These are phyloP conservation scores for Anas bernieri DNA, from an alignment of 2,797 vertebrate genomes.

Conservation along the genomic window DNA sequence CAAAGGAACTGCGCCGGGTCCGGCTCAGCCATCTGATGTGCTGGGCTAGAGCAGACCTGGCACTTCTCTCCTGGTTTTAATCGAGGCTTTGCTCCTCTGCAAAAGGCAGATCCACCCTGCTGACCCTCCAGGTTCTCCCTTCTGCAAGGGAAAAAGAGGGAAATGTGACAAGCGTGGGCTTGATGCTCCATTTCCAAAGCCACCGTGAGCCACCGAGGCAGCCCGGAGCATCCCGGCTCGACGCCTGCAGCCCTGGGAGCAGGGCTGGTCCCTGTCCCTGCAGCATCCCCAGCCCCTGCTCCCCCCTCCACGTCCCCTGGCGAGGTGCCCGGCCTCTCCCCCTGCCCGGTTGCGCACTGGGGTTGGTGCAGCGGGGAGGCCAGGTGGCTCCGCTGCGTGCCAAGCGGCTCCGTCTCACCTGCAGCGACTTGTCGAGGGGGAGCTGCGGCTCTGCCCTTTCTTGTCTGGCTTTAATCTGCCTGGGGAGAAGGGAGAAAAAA, in stretches of 20 bases:
- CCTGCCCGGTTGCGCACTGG: not conserved
- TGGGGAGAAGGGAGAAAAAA: conserved; percentile 16
- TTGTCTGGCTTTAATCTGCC: conserved; percentile 50
- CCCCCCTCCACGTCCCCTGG: not conserved
- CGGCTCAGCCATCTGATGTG: accelerated
- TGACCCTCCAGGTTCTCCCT: not conserved
- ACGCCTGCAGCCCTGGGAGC: not conserved
- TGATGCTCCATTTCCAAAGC: not conserved
- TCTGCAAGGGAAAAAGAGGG: not conserved
- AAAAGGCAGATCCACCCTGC: not conserved
- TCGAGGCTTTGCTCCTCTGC: not conserved
- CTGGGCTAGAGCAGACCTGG: not conserved
- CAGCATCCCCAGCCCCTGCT: not conserved
- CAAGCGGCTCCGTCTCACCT: conserved; percentile 58
- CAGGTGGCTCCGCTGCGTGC: conserved; percentile 64
- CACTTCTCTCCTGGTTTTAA: not conserved
- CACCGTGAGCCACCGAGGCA: not conserved
- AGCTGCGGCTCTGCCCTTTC: conserved; percentile 54
- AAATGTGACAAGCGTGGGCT: not conserved
- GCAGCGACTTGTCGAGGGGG: conserved; percentile 62
- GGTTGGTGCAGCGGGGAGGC: not conserved
- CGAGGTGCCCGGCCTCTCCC: not conserved
- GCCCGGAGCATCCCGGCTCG: not conserved
- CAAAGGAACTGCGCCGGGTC: accelerated
- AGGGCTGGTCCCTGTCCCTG: not conserved